Base-by-base conservation (phyloP, 2,888 invertebrate genomes). In the Cetonia aurata region DNA sequence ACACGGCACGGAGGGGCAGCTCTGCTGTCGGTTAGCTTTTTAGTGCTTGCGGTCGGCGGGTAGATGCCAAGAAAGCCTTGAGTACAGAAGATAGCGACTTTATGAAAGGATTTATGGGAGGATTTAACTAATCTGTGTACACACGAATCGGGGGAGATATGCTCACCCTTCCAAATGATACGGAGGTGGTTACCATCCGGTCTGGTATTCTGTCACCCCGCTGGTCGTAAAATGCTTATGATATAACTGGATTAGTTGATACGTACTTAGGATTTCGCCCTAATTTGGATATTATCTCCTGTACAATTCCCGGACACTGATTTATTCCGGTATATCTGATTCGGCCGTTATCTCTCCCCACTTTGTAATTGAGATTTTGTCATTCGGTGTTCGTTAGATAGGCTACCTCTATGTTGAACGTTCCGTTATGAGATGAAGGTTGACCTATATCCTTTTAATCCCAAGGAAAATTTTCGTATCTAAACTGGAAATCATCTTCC, bases 61-160 rank as follows among this genome's bases (percentile, higher is more conserved):
- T 75, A 75, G 75, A 72, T 73, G 72, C 75, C 75, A 73, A 75
- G 73, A 69, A 74, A 74, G 74, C 76, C 73, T 74, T 75, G 73
- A 76, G 77, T 75, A 75, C 75, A 73, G 78, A 75, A 80, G 80
- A 80, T 80, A 79, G 79, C 78, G 79, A 81, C 80, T 81, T 81
- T 80, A 80, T 78, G 79, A 79, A 79, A 75, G 79, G 79, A 79
- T 80, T 80, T 80, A 79, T 79, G 74, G 75, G 50, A 74, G 79
- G 81, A 80, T 81, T 80, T 78, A 74, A 72, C 75, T 80, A 80
- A 80, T 80, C 80, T 80, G 79, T 80, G 75, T 80, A 80, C 78
- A 78, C 79, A 77, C 77, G 74, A 80, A 79, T 78, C 74, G 75
- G 71, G 78, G 79, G 77, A 79, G 57, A 56, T 50, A 78, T 71